These are phyloP conservation scores for Thumatha senex DNA, from an alignment of 2,888 invertebrate genomes.

Conservation along the genomic window DNA sequence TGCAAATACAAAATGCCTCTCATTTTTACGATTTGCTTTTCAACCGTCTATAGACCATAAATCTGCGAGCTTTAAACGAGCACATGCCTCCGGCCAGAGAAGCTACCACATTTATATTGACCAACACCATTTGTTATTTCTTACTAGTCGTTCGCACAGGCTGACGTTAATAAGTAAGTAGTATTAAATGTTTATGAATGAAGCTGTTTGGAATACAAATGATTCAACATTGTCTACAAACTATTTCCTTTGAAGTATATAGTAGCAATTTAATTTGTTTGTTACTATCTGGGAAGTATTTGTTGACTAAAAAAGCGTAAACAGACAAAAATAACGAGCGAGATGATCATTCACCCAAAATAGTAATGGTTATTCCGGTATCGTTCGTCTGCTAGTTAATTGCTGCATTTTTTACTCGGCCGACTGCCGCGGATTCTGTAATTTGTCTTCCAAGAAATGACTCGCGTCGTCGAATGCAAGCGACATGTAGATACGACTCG, in stretches of 20 bases:
- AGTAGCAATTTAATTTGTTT: conserved; percentile 51
- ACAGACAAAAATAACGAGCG: conserved; percentile 70
- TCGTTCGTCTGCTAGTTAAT: conserved; percentile 68
- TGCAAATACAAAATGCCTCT: conserved; percentile 67
- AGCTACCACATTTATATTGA: conserved; percentile 65
- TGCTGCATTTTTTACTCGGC: conserved; percentile 78
- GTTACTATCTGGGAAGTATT: conserved; percentile 43
- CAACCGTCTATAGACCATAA: conserved; percentile 61
- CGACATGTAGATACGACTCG: conserved; percentile 72
- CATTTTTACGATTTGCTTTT: conserved; percentile 73
- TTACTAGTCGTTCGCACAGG: conserved; percentile 25
- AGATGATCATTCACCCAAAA: conserved; percentile 70
- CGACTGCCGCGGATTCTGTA: conserved; percentile 74
- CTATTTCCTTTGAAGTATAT: conserved; percentile 53
- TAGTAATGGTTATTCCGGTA: conserved; percentile 70
- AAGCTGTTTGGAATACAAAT: conserved; percentile 42
- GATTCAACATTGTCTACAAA: conserved; percentile 39
- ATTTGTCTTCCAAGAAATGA: conserved; percentile 83
- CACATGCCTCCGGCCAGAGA: conserved; percentile 56
- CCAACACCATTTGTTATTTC: conserved; percentile 64
- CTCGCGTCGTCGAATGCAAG: conserved; percentile 80
- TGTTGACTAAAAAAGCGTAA: conserved; percentile 64
- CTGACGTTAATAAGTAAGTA: conserved; percentile 40
- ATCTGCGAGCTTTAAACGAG: conserved; percentile 63
- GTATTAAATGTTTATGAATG: conserved; percentile 48